Conservation (phyloP, 2,888 invertebrate genomes). For the Sipha maydis region DNA sequence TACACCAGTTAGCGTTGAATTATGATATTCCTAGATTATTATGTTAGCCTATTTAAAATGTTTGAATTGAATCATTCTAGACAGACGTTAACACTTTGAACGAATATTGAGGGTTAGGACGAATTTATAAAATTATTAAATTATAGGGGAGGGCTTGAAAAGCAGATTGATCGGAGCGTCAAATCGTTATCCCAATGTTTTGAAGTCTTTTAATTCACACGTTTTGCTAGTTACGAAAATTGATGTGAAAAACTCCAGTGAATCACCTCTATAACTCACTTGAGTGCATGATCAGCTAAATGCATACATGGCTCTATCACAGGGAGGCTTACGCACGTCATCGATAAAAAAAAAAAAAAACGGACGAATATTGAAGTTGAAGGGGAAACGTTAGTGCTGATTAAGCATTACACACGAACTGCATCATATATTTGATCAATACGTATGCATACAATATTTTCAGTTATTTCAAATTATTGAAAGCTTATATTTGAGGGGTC, state of each 20-base stretch:
- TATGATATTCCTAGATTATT: no score
- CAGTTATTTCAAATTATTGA: neutral
- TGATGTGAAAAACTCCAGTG: conserved; percentile 14
- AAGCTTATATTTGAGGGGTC: no score
- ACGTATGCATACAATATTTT: neutral
- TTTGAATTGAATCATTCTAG: no score
- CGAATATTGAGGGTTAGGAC: no score
- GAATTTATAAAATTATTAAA: conserved; percentile 34
- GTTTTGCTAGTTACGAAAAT: conserved; percentile 47
- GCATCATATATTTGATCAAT: neutral
- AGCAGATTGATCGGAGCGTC: conserved; percentile 23
- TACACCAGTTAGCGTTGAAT: no score
- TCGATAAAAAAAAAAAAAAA: conserved; percentile 20
- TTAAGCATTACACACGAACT: conserved; percentile 3
- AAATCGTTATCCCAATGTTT: conserved; percentile 4
- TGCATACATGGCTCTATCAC: neutral
- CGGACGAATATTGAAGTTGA: neutral
- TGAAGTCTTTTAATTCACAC: conserved; percentile 33
- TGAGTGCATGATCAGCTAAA: conserved; percentile 14
- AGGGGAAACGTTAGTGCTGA: conserved; percentile 35
- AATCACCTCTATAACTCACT: conserved; percentile 10
- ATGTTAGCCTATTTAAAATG: no score
- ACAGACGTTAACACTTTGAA: no score
- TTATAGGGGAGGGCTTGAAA: neutral
- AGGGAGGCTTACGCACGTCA: neutral